Evolutionary conservation across 2,113 vertebrate genomes (phyloP).

Genomic region (Corynorhinus townsendii): DNA sequence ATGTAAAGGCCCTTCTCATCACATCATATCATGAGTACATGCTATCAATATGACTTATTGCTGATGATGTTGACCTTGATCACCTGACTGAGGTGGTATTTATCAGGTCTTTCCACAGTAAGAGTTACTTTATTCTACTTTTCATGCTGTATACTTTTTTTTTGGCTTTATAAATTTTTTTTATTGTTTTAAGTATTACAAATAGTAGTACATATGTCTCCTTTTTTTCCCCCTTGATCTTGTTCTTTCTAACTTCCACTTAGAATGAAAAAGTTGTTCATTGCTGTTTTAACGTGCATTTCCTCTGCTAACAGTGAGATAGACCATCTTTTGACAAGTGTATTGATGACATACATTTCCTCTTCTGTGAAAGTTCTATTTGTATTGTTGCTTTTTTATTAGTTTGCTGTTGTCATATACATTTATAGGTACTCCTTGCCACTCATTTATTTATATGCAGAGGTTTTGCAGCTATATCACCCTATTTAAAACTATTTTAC

Average conservation of each 20-base stretch:
- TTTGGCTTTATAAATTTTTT: too few species aligned
- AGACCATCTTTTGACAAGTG: background rate
- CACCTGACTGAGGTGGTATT: too few species aligned
- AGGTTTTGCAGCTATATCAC: background rate
- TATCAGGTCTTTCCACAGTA: too few species aligned
- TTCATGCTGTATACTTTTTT: too few species aligned
- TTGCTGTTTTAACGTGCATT: background rate
- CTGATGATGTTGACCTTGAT: too few species aligned
- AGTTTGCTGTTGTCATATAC: background rate
- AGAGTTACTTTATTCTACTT: too few species aligned
- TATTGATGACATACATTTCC: background rate
- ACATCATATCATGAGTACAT: too few species aligned
- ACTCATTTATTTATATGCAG: background rate
- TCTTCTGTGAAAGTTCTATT: background rate
- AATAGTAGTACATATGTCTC: too few species aligned
- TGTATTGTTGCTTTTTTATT: slow-evolving; percentile 10
- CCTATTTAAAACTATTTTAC: background rate
- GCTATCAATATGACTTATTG: too few species aligned
- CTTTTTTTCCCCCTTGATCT: too few species aligned
- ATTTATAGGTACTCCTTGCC: background rate
- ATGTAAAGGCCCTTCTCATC: too few species aligned
- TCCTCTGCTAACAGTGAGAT: background rate
- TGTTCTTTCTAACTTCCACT: background rate
- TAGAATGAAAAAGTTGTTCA: background rate
- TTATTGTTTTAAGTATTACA: too few species aligned